Evolutionary conservation across 2,888 invertebrate genomes (phyloP).

Genomic region (Blomia tropicalis): DNA sequence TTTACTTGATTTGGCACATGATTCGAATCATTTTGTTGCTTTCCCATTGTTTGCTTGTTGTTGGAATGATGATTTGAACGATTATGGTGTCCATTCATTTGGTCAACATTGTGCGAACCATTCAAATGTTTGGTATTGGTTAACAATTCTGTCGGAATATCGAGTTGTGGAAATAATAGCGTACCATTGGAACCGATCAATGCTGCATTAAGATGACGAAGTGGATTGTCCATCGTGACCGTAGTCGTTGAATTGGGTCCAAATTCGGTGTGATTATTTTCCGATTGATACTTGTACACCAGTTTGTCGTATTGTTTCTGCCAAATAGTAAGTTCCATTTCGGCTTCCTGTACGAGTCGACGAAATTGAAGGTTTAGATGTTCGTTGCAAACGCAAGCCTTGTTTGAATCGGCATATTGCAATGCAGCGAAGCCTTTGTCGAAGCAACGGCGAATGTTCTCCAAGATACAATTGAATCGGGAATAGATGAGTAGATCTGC

Average conservation of each 20-base stretch:
- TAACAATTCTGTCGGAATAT: neutral
- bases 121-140: neutral
- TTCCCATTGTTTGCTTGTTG: neutral
- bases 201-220: neutral
- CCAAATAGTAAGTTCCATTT: constrained; percentile 11
- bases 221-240: neutral
- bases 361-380: constrained; percentile 6
- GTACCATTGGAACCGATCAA: neutral
- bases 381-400: constrained; percentile 15
- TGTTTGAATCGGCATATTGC: constrained; percentile 11
- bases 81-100: neutral
- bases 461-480: constrained; percentile 14
- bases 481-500: constrained; percentile 1
- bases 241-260: neutral
- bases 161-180: neutral
- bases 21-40: neutral
- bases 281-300: neutral
- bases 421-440: constrained; percentile 17
- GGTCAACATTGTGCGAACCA: neutral
- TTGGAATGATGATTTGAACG: neutral
- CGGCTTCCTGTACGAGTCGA: constrained; percentile 14
- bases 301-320: constrained; percentile 21
- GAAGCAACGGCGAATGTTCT: constrained; percentile 3
- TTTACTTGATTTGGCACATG: neutral
- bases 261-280: neutral